Conservation (phyloP, 2,797 vertebrate species). For the Lepus townsendii region DNA sequence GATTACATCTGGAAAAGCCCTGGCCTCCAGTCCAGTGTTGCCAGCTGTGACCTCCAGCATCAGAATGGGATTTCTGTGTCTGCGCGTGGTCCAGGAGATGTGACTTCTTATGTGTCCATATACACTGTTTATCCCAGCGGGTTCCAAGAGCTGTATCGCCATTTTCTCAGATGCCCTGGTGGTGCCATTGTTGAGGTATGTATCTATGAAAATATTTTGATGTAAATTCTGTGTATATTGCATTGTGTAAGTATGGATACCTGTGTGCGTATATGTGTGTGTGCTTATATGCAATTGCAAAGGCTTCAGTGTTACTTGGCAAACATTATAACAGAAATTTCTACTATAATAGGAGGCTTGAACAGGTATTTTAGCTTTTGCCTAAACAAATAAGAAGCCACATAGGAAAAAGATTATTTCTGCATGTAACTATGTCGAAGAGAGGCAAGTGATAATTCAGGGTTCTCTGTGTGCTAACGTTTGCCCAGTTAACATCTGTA, state of each 20-base stretch:
- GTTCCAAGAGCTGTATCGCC: slow-evolving; percentile 91
- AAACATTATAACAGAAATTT: neutral
- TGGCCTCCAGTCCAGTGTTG: slow-evolving; percentile 78
- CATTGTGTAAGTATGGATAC: neutral
- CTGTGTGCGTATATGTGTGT: rapidly evolving
- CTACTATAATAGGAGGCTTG: neutral
- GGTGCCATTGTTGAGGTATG: slow-evolving; percentile 95
- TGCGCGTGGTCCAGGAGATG: slow-evolving; percentile 78
- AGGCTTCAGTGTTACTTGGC: neutral
- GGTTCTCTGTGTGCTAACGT: neutral
- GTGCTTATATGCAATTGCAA: neutral
- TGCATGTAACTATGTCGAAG: neutral
- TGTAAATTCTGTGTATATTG: neutral
- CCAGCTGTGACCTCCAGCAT: slow-evolving; percentile 83
- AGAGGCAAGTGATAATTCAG: neutral
- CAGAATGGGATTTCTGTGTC: slow-evolving; percentile 67
- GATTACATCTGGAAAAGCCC: slow-evolving; percentile 94
- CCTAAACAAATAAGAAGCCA: neutral
- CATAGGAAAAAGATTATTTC: neutral
- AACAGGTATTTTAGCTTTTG: slow-evolving; percentile 60
- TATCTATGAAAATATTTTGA: slow-evolving; percentile 37
- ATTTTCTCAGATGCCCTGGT: slow-evolving; percentile 93
- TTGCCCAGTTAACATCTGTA: neutral
- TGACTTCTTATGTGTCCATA: slow-evolving; percentile 91
- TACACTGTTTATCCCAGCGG: slow-evolving; percentile 93